Percentiles rank a stretch among this genome's conserved stretches.
phyloP scores from a whole-genome alignment of 2,113 vertebrate species.

The Burhinus bistriatus region DNA sequence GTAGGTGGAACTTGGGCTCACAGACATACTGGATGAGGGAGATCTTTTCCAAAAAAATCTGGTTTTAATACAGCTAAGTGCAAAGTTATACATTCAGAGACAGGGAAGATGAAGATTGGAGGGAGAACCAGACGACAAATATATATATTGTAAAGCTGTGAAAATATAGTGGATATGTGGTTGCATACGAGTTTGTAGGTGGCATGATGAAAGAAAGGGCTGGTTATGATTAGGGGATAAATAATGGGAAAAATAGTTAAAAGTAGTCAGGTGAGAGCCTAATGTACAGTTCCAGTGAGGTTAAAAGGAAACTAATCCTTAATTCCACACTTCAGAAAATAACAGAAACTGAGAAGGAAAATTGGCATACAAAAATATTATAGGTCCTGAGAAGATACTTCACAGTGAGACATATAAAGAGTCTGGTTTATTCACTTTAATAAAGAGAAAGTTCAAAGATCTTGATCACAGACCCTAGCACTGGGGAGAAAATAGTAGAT shows the following conservation, averaged over 20 bases:
- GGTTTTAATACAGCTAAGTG: neutral
- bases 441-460: neutral
- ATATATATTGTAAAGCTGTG: neutral
- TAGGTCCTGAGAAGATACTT: neutral
- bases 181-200: neutral
- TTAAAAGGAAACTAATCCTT: constrained; percentile 1
- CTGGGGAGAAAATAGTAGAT: neutral
- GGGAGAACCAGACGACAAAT: neutral
- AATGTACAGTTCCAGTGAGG: neutral
- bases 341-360: neutral
- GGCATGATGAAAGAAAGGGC: neutral
- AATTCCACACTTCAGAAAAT: neutral
- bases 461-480: neutral
- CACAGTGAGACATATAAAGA: neutral
- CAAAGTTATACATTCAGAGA: neutral
- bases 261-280: neutral
- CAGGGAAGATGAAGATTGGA: neutral
- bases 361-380: neutral
- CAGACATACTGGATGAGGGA: neutral
- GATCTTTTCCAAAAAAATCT: neutral
- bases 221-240: neutral
- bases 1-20: neutral
- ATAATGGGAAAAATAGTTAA: neutral
- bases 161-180: neutral
- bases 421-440: neutral